Evolutionary conservation across 2,888 invertebrate species (phyloP).

Genomic region (Caenorhabditis sp.): DNA sequence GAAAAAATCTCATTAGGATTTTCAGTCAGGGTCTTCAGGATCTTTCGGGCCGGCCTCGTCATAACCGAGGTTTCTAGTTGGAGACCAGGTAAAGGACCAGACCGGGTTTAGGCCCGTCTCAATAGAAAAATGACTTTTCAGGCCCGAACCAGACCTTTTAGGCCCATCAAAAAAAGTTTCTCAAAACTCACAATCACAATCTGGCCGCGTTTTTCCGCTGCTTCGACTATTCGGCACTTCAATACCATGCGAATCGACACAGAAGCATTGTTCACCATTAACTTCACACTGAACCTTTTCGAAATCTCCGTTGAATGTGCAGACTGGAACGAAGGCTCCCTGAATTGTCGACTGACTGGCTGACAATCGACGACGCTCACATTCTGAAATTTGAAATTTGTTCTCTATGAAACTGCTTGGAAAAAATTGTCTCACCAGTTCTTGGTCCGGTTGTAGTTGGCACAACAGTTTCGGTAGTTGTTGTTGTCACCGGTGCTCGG

Average conservation of each 20-base stretch:
- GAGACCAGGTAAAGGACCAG: too few relatives aligned
- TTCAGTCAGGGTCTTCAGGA: too few relatives aligned
- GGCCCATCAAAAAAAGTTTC: not conserved
- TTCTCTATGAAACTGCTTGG: too few relatives aligned
- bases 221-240: slow-evolving; percentile 69
- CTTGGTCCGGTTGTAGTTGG: slow-evolving; percentile 25
- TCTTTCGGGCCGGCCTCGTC: too few relatives aligned
- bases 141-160: too few relatives aligned
- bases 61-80: too few relatives aligned
- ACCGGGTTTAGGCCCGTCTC: too few relatives aligned
- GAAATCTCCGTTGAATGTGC: slow-evolving; percentile 71
- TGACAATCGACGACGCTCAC: slow-evolving; percentile 60
- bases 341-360: slow-evolving; percentile 63
- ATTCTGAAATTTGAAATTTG: slow-evolving; percentile 41
- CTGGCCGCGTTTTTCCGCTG: slow-evolving; percentile 54
- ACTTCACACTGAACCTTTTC: slow-evolving; percentile 72
- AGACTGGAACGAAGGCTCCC: slow-evolving; percentile 73
- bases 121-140: too few relatives aligned
- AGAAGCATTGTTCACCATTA: slow-evolving; percentile 73
- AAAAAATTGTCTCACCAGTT: slow-evolving; percentile 6
- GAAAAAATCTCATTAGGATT: slow-evolving; percentile 9
- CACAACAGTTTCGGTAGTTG: slow-evolving; percentile 8
- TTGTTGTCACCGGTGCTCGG: slow-evolving; percentile 6
- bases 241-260: slow-evolving; percentile 70
- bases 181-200: slow-evolving; percentile 62